phyloP scores from a whole-genome alignment of 2,797 vertebrate genomes.

The Leucoraja ocellata region DNA sequence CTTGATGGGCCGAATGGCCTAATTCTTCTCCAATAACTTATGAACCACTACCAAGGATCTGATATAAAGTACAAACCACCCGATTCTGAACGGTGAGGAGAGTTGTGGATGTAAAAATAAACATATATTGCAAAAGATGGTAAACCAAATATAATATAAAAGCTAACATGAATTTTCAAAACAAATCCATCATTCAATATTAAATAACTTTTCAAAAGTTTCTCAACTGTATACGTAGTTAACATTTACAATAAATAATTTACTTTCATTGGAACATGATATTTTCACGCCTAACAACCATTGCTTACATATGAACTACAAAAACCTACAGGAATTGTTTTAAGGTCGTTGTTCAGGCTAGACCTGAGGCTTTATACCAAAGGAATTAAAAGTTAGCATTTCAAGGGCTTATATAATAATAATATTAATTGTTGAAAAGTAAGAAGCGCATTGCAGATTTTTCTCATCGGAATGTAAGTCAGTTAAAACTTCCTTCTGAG shows the following conservation, averaged over 20 bases:
- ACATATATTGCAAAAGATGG: not conserved
- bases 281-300: not conserved
- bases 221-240: not conserved
- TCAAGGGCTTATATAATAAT: constrained; percentile 6
- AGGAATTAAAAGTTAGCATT: constrained; percentile 14
- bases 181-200: not conserved
- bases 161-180: not conserved
- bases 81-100: not conserved
- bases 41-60: not conserved
- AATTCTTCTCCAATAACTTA: too few relatives aligned
- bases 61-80: not conserved
- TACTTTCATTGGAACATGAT: not conserved
- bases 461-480: constrained; percentile 15
- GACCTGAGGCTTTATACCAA: not conserved
- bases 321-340: not conserved
- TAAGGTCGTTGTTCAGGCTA: not conserved
- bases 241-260: not conserved
- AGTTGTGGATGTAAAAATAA: not conserved
- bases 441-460: constrained; percentile 23
- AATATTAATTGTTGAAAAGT: constrained; percentile 35
- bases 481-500: constrained; percentile 17
- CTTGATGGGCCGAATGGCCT: too few relatives aligned
- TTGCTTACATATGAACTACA: not conserved
- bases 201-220: not conserved
- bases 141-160: not conserved